Percentiles rank a stretch among this genome's conserved stretches.
Evolutionary conservation across 2,113 vertebrate species (phyloP).

Genomic region (Eulemur rufifrons): DNA sequence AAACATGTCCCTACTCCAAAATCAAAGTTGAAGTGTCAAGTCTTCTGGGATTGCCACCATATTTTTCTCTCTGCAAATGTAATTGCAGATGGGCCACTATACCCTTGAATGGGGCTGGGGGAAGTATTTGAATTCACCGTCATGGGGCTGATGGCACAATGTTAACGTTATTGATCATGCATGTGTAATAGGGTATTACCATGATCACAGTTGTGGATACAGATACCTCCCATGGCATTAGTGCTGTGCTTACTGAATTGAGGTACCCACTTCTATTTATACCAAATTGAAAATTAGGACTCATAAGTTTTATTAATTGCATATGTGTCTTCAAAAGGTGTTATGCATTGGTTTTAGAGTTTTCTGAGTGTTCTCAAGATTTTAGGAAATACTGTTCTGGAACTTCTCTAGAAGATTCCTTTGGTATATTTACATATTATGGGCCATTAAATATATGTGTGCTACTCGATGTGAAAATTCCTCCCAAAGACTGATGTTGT

Average conservation of each 20-base stretch:
- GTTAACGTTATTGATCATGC: neutral
- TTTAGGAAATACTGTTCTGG: neutral
- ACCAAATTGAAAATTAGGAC: neutral
- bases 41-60: neutral
- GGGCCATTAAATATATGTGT: neutral
- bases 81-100: neutral
- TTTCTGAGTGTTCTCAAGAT: neutral
- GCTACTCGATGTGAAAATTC: neutral
- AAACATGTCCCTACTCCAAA: neutral
- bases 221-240: rapidly evolving
- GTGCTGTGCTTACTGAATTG: neutral
- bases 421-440: neutral
- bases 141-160: neutral
- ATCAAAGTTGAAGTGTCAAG: neutral
- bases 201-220: neutral
- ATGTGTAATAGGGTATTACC: neutral
- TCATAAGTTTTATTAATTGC: neutral
- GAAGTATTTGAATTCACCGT: neutral
- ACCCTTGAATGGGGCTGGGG: neutral
- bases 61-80: neutral
- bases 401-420: neutral
- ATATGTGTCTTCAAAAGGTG: neutral
- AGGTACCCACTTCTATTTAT: neutral
- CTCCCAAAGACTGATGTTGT: neutral
- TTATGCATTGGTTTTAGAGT: neutral